A percentile compares a stretch with the other conserved stretches of the same genome.
phyloP scores from a whole-genome alignment of 2,888 invertebrate species.

The Tetranychus piercei region DNA sequence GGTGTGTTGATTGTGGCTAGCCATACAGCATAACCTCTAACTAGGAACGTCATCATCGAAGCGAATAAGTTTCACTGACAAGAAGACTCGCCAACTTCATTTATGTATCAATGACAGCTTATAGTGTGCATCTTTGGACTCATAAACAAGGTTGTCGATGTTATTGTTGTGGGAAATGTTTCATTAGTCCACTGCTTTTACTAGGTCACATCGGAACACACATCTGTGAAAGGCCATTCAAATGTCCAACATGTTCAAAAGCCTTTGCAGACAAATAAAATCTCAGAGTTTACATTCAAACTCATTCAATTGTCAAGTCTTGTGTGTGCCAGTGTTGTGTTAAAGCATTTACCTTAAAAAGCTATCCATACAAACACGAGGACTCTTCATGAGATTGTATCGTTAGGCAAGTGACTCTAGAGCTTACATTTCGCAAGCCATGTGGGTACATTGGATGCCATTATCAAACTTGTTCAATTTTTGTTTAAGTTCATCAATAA shows the following conservation, averaged over 20 bases:
- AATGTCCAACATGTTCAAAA: slow-evolving; percentile 78
- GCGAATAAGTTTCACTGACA: slow-evolving; percentile 42
- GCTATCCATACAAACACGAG: slow-evolving; percentile 75
- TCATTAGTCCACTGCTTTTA: slow-evolving; percentile 70
- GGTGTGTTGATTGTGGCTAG: slow-evolving; percentile 38
- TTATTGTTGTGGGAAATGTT: slow-evolving; percentile 65
- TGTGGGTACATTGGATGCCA: too few relatives aligned
- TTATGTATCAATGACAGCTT: slow-evolving; percentile 72
- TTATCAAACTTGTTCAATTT: too few relatives aligned
- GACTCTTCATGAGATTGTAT: slow-evolving; percentile 53
- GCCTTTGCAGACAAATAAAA: slow-evolving; percentile 86
- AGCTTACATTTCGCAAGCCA: neutral
- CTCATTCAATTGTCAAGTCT: slow-evolving; percentile 73
- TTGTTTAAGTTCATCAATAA: too few relatives aligned
- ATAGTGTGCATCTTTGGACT: slow-evolving; percentile 64
- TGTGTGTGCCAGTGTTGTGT: slow-evolving; percentile 62
- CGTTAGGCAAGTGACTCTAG: slow-evolving; percentile 15
- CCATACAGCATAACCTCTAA: slow-evolving; percentile 39
- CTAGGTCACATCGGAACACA: slow-evolving; percentile 58
- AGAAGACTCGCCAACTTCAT: slow-evolving; percentile 51
- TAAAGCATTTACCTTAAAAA: slow-evolving; percentile 72
- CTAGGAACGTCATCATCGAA: slow-evolving; percentile 39
- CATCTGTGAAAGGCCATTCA: slow-evolving; percentile 72
- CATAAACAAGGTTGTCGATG: slow-evolving; percentile 73
- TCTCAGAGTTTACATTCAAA: slow-evolving; percentile 81